phyloP scores from a whole-genome alignment of 2,797 vertebrate genomes.

The Anguilla marmorata region DNA sequence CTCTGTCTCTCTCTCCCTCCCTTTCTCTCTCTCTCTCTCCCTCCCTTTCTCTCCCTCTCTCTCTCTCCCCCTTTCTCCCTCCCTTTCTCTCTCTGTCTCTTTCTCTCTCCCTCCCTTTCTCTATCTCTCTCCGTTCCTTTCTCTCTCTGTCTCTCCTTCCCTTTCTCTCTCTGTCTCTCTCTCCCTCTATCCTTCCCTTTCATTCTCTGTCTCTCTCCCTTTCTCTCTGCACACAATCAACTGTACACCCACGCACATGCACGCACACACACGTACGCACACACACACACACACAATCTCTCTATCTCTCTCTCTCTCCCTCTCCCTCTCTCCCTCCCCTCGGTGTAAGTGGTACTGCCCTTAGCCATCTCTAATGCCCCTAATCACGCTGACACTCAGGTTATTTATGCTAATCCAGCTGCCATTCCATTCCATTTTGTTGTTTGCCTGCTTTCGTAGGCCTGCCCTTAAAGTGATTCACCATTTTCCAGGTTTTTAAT shows the following conservation, averaged over 20 bases:
- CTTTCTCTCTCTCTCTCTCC: neutral
- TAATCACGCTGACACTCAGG: neutral
- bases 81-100: too few species aligned
- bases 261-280: neutral
- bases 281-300: conserved; percentile 22
- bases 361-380: neutral
- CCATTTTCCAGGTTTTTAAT: neutral
- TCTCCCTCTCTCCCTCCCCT: neutral
- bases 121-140: too few species aligned
- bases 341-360: neutral
- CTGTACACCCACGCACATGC: neutral
- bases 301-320: neutral
- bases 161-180: too few species aligned
- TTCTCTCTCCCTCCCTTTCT: too few species aligned
- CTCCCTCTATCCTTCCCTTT: too few species aligned
- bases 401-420: neutral
- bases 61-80: too few species aligned
- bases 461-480: neutral
- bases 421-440: neutral
- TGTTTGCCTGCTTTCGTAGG: neutral
- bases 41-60: too few species aligned
- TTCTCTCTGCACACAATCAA: neutral
- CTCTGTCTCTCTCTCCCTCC: conserved; percentile 23
- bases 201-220: too few species aligned
- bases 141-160: too few species aligned